Evolutionary conservation across 2,888 invertebrate genomes (phyloP), one percentile per base, ranked within the genome.

Genomic region (Brachypterus glaber): DNA sequence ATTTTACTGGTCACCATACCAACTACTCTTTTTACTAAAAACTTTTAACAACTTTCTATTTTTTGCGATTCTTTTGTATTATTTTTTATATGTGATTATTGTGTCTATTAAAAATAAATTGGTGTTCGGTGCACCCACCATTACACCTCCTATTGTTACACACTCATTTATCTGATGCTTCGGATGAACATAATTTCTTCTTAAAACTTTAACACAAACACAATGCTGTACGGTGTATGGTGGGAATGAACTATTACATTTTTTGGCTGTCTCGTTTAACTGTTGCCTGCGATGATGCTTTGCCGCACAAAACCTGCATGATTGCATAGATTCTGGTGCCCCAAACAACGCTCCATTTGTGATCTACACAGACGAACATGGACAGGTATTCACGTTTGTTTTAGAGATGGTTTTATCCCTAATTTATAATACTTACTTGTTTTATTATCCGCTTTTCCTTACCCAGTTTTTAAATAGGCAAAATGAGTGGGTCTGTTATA

Each of bases 321-420:
- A 71, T 61, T 71, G 71, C 63, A 62, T 66, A 72, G 72, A 72
- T 71, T 72, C 70, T 72, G 72, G 72, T 69, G 69, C 70, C 70
- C 70, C 81, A 76, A 77, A 83, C 75, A 90, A 90, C 75, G 88
- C 87, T 77, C 84, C 84, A 70, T 87, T 82, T 78, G 88, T 90
- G 76, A 82, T 84, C 77, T 90, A 90, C 82, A 89, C 89, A 76
- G 90, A 90, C 77, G 84, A 85, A 72, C 84, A 85, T 77, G 89
- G 87, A 81, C 89, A 90, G 90, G 90, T 90, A 87, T 74, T 72
- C 72, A 61, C 58, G 60, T 64, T 54, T 61, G 58, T 59, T 62
- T 58, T 54, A 58, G 52, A 52, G 65, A 11, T 27, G 12, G 27
- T 27, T 27, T 11, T 27, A 27, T 27, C 12, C n/a, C n/a, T n/a